Base-by-base conservation (phyloP, 2,888 invertebrate genomes). In the Agonopterix alstromeriana region DNA sequence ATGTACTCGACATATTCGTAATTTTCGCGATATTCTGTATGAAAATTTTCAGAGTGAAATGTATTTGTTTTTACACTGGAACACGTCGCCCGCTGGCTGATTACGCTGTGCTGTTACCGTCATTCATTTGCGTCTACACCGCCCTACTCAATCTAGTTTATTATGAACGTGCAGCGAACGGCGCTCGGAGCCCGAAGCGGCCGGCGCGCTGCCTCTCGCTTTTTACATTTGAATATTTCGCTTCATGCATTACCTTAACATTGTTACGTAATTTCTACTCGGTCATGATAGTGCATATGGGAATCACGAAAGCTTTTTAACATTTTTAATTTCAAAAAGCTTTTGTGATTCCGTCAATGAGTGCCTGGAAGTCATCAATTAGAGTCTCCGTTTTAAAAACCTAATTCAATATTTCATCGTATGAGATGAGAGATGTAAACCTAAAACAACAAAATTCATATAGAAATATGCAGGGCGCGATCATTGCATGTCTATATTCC, bases 131-230 rank as follows among this genome's bases (percentile, higher is more conserved):
- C 72, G 77, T 77, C 75, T 75, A 69, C 80, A 70, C 72, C 76
- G 75, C 80, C 79, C 80, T 74, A 77, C 83, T 85, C 85, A 82
- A 83, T 84, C 82, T 83, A 79, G 79, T 85, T 83, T 79, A 85
- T 86, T 83, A 85, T 80, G 77, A 79, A 79, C 83, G 77, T 75
- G 79, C 79, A 78, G 60, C 74, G 66, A 38, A 10, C 38, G 64
- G 27, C 27, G 66, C 71, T 5, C 58, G 60, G 58, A 63, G 64
- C 17, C 17, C 17, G 17, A 3, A 17, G 17, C 58, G 61, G 58
- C 63, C 63, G 54, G 61, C 54, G 55, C 60, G 65, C 73, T 66
- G 70, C 72, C 72, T 68, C 75, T 70, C 70, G 70, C 67, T 76
- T 80, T 80, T 82, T 73, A 74, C 73, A 82, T 79, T 76, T 74